Base-by-base conservation (phyloP, 1,140 invertebrate species). In the Nomia melanderi region DNA sequence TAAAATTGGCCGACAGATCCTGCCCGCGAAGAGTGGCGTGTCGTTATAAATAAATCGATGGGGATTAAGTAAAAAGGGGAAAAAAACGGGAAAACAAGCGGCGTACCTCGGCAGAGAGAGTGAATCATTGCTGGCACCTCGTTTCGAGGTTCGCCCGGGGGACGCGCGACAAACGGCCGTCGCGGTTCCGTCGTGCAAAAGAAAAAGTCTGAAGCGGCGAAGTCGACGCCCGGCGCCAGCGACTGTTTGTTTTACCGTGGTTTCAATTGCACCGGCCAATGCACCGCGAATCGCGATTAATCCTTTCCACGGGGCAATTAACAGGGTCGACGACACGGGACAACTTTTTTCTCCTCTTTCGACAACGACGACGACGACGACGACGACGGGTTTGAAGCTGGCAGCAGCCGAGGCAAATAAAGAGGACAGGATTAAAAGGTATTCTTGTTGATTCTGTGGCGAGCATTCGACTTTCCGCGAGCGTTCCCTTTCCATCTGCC, bases 321-420 rank as follows among this genome's bases (percentile, higher is more conserved):
- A 50, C 47, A 50, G 47, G 47, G 47, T 50, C 47, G 47, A 50
- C 47, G 47, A 50, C 47, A 50, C 20, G 47, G 47, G 47, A 50
- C 47, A n/a, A 50, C 20, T 50, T 50, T n/a, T 50, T 50, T 47
- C 20, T 20, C 20, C 5, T 41, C 41, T 41, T 2, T 12, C 12
- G 17, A 4, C 5, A 17, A 4, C 44, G 17, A 20, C 7, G 17
- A n/a, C 20, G 14, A 17, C 39, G 39, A 0, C 20, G 47, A n/a
- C 33, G n/a, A 17, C 14, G 41, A 17, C 41, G 41, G 20, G 4
- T 12, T n/a, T 8, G 20, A n/a, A n/a, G n/a, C 47, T 50, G 47
- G 4, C 47, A 50, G 47, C 20, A 8, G 5, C n/a, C n/a, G n/a
- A 50, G n/a, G n/a, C 47, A 20, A 50, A 5, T 6, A 50, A 7